Conservation (phyloP, 2,888 invertebrate genomes). For the Polydrusus pterygomalis region DNA sequence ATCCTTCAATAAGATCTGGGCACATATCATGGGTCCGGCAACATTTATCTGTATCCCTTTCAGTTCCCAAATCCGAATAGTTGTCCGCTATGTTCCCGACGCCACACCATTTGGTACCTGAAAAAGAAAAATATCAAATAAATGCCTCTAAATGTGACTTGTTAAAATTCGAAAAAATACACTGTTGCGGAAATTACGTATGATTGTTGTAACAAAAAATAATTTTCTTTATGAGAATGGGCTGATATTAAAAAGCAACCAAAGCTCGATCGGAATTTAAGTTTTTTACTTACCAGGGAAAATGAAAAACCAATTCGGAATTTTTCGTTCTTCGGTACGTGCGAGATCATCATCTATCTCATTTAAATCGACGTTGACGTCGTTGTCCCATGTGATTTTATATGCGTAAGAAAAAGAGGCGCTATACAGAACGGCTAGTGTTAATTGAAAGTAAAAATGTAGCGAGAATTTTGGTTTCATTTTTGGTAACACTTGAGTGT, state of each 20-base stretch:
- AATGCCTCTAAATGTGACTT: too few species aligned
- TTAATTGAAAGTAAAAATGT: background rate
- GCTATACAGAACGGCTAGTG: background rate
- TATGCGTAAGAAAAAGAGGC: slow-evolving; percentile 14
- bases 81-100: slow-evolving; percentile 79
- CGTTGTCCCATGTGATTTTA: slow-evolving; percentile 62
- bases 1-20: slow-evolving; percentile 74
- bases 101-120: slow-evolving; percentile 90
- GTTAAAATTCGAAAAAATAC: too few species aligned
- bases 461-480: background rate
- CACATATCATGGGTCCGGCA: slow-evolving; percentile 85
- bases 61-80: slow-evolving; percentile 79
- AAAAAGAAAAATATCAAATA: slow-evolving; percentile 13
- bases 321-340: slow-evolving; percentile 54
- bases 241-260: too few species aligned
- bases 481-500: background rate
- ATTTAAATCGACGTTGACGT: slow-evolving; percentile 58
- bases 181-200: too few species aligned
- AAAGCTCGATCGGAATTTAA: too few species aligned
- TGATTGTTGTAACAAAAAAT: too few species aligned
- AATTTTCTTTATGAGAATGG: too few species aligned
- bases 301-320: slow-evolving; percentile 63
- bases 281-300: slow-evolving; percentile 60
- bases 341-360: slow-evolving; percentile 53
- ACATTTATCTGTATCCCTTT: slow-evolving; percentile 80